A percentile compares a stretch with the other conserved stretches of the same genome.
phyloP scores from a whole-genome alignment of 2,113 vertebrate species.

The Xenotilapia longispinis region DNA sequence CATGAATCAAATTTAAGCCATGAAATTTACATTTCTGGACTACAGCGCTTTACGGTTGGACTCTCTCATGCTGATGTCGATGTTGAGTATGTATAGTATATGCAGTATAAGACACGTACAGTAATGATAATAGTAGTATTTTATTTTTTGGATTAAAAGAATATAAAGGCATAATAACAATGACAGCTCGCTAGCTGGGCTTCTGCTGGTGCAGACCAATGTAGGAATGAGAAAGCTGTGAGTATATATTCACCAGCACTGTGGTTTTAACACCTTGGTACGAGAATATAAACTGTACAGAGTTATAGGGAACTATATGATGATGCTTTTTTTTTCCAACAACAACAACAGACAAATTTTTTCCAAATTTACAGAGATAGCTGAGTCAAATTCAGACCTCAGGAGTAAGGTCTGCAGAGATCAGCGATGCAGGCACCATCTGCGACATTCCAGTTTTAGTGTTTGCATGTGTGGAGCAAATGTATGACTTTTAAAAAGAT shows the following conservation, averaged over 20 bases:
- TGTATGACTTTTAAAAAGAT: background rate
- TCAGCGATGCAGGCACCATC: background rate
- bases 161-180: background rate
- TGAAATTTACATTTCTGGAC: background rate
- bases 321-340: background rate
- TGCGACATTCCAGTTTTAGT: background rate
- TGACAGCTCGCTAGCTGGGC: background rate
- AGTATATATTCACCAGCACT: background rate
- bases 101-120: background rate
- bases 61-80: background rate
- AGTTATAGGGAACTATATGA: background rate
- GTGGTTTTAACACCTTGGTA: conserved; percentile 14
- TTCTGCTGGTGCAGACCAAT: background rate
- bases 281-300: background rate
- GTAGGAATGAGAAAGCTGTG: background rate
- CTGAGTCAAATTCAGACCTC: background rate
- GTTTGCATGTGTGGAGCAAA: background rate
- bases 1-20: background rate
- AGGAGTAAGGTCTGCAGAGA: background rate
- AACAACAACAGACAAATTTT: background rate
- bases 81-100: background rate
- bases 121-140: background rate
- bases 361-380: background rate
- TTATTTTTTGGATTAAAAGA: background rate
- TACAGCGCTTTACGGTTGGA: background rate